phyloP scores from a whole-genome alignment of 2,888 invertebrate genomes.

The Drosophila seclusa region DNA sequence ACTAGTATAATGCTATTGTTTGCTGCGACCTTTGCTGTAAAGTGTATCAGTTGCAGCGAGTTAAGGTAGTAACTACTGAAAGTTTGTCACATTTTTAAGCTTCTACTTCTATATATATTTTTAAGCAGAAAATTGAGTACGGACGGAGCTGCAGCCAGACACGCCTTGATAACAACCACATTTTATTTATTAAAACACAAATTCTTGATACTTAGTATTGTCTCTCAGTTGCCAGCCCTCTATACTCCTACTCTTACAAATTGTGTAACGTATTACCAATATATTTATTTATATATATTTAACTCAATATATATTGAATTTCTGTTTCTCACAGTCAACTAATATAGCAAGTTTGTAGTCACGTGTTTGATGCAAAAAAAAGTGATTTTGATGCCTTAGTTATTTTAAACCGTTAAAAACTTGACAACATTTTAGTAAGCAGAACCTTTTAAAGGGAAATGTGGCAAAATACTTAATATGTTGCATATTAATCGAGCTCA shows the following conservation, averaged over 20 bases:
- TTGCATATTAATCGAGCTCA: not conserved
- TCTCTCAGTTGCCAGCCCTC: not conserved
- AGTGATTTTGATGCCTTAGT: not conserved
- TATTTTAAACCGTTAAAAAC: not conserved
- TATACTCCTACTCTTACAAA: not conserved
- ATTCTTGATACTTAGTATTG: constrained; percentile 18
- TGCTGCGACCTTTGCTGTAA: not conserved
- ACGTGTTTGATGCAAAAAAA: not conserved
- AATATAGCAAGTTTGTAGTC: not conserved
- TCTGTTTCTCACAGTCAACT: not conserved
- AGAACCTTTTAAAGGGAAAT: not conserved
- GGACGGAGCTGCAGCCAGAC: constrained; percentile 24
- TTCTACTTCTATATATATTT: constrained; percentile 32
- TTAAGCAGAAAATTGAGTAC: not conserved
- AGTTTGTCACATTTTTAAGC: constrained; percentile 61
- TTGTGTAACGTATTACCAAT: not conserved
- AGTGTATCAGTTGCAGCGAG: constrained; percentile 64
- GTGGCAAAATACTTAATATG: not conserved
- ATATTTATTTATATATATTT: not conserved
- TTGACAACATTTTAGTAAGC: not conserved
- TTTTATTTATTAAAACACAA: constrained; percentile 64
- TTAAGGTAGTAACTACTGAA: constrained; percentile 71
- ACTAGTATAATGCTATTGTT: constrained; percentile 42
- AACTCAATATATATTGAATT: not conserved
- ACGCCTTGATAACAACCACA: constrained; percentile 51